Evolutionary conservation across 1,140 invertebrate genomes (phyloP).

Genomic region (Microplitis mediator): DNA sequence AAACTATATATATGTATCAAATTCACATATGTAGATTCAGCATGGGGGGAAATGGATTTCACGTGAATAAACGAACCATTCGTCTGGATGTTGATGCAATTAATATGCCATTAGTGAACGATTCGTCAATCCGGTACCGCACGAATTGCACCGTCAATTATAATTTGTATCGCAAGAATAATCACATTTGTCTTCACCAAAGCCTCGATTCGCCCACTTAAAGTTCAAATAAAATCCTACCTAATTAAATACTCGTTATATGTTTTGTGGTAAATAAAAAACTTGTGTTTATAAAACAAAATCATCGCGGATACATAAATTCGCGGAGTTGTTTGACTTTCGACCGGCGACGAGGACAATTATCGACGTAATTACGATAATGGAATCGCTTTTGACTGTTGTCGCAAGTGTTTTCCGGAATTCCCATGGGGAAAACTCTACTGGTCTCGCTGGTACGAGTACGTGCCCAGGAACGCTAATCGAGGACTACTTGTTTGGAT

Average conservation of each 20-base stretch:
- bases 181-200: conserved; percentile 6
- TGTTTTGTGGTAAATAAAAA: neutral
- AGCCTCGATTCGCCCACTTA: conserved; percentile 24
- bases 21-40: neutral
- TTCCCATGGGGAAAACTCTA: neutral
- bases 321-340: neutral
- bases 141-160: conserved; percentile 2
- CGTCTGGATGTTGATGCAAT: conserved; percentile 27
- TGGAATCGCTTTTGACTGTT: neutral
- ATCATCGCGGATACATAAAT: neutral
- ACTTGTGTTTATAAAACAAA: neutral
- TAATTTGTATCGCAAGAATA: neutral
- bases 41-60: neutral
- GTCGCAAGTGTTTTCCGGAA: neutral
- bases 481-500: neutral
- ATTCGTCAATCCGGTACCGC: conserved; percentile 25
- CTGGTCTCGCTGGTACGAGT: neutral
- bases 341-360: neutral
- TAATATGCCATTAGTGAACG: conserved; percentile 39
- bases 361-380: conserved; percentile 10
- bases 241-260: neutral
- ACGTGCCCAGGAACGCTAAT: neutral
- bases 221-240: neutral
- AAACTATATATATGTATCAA: neutral
- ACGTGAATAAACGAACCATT: conserved; percentile 7